Conservation (phyloP, 2,797 vertebrate species). For the Phylloscopus collybita region DNA sequence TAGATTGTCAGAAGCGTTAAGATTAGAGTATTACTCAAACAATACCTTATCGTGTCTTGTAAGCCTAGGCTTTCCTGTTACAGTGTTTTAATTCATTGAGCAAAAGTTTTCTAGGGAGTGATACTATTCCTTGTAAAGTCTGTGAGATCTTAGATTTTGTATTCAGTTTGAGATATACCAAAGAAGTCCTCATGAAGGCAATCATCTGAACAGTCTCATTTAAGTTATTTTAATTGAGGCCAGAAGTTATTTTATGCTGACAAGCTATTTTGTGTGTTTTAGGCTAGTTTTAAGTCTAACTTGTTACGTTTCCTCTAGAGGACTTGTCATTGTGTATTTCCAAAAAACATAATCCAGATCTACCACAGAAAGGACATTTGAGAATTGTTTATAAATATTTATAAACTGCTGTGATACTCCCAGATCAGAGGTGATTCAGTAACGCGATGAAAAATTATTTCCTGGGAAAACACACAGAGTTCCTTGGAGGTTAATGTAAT, state of each 20-base stretch:
- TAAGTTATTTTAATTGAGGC: not conserved
- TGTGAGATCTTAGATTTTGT: not conserved
- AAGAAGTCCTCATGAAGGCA: not conserved
- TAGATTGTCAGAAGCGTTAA: not conserved
- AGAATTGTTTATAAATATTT: constrained; percentile 25
- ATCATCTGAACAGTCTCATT: not conserved
- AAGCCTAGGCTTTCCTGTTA: not conserved
- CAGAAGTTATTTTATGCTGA: not conserved
- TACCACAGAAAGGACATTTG: not conserved
- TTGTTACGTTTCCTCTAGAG: not conserved
- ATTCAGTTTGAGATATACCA: not conserved
- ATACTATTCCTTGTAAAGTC: not conserved
- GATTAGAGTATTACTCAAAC: not conserved
- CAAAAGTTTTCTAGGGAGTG: not conserved
- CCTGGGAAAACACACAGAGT: not conserved
- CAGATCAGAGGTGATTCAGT: not conserved
- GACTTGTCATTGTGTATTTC: not conserved
- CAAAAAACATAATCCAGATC: not conserved
- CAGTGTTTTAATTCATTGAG: not conserved
- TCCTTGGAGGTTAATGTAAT: not conserved
- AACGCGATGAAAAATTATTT: not conserved
- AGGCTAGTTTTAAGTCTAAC: not conserved
- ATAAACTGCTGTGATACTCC: not conserved
- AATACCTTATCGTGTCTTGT: rapidly evolving
- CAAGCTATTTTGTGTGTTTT: not conserved